Evolutionary conservation across 2,888 invertebrate species (phyloP).

Genomic region (Crematogaster levior): DNA sequence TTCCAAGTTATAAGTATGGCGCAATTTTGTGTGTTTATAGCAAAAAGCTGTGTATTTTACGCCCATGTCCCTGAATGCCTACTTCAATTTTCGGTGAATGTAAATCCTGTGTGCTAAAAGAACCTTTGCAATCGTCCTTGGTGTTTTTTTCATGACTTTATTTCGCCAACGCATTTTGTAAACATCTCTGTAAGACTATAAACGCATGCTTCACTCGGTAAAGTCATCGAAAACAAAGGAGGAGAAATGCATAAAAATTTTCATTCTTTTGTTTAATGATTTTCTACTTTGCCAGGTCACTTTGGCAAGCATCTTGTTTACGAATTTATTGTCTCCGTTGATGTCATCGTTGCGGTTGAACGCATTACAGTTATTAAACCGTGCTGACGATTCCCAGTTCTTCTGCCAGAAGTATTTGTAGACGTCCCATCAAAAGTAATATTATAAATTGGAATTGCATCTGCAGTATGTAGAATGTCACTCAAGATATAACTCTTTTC

Average conservation of each 20-base stretch:
- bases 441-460: too few relatives aligned
- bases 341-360: conserved; percentile 10
- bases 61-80: conserved; percentile 37
- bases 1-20: conserved; percentile 58
- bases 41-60: conserved; percentile 51
- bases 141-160: not conserved
- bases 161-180: not conserved
- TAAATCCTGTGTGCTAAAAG: conserved; percentile 55
- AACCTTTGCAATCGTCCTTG: conserved; percentile 7
- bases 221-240: not conserved
- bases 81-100: conserved; percentile 66
- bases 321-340: not conserved
- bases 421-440: too few relatives aligned
- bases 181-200: not conserved
- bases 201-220: not conserved
- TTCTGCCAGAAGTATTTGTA: too few relatives aligned
- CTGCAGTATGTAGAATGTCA: too few relatives aligned
- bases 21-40: conserved; percentile 58
- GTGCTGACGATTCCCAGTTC: not conserved
- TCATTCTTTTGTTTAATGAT: not conserved
- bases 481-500: too few relatives aligned
- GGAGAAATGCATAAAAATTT: too few relatives aligned
- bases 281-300: not conserved
- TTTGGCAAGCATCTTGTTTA: not conserved
- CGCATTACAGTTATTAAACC: not conserved